Evolutionary conservation across 2,113 vertebrate species (phyloP).

Genomic region (Tamias sibiricus): DNA sequence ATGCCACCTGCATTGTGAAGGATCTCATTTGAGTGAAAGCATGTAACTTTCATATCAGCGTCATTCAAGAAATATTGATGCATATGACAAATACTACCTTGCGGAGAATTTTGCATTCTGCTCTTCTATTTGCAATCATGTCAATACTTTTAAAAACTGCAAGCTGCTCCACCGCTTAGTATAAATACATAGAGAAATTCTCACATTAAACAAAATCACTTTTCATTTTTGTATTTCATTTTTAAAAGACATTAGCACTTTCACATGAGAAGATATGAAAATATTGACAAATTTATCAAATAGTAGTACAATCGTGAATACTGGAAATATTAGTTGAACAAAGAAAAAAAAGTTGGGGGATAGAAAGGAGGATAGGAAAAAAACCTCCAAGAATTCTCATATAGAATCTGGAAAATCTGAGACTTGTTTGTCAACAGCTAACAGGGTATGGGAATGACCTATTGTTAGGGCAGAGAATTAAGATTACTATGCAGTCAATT

Average conservation of each 20-base stretch:
- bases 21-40: background rate
- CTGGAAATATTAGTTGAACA: background rate
- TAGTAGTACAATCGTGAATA: background rate
- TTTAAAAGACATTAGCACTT: background rate
- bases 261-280: background rate
- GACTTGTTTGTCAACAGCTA: background rate
- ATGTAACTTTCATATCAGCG: background rate
- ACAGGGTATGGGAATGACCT: background rate
- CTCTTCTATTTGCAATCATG: background rate
- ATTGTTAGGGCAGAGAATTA: background rate
- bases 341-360: background rate
- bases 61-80: background rate
- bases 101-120: background rate
- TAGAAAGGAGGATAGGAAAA: background rate
- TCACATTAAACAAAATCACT: background rate
- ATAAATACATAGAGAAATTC: background rate
- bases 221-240: background rate
- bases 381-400: background rate
- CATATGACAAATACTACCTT: background rate
- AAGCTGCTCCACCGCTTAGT: background rate
- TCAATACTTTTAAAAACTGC: background rate
- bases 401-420: background rate
- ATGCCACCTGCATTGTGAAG: background rate
- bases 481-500: background rate
- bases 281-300: background rate